Percentiles rank a stretch among this genome's conserved stretches.
phyloP scores from a whole-genome alignment of 2,797 vertebrate species.

The Sparus aurata region DNA sequence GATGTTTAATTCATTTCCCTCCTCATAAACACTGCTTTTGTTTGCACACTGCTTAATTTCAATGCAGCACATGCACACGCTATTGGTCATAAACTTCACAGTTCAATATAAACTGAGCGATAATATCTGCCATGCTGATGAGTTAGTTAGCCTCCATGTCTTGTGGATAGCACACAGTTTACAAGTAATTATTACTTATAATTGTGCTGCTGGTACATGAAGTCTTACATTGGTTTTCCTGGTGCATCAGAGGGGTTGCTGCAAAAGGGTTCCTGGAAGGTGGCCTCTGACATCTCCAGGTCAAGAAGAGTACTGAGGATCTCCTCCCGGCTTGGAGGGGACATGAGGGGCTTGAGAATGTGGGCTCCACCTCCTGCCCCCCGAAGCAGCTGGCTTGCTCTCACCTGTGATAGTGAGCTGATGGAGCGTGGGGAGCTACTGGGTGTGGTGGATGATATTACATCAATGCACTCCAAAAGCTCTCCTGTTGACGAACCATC shows the following conservation, averaged over 20 bases:
- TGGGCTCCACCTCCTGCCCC: slow-evolving; percentile 88
- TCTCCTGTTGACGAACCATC: slow-evolving; percentile 90
- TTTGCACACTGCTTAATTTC: not conserved
- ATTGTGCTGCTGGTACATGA: not conserved
- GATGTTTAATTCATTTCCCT: too few relatives aligned
- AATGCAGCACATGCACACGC: not conserved
- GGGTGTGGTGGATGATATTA: slow-evolving; percentile 90
- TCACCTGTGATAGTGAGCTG: slow-evolving; percentile 93
- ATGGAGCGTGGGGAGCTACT: slow-evolving; percentile 96
- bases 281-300: slow-evolving; percentile 94
- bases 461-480: slow-evolving; percentile 86
- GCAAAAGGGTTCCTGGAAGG: slow-evolving; percentile 97
- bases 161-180: not conserved
- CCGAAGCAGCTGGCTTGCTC: slow-evolving; percentile 88
- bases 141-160: too few relatives aligned
- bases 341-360: slow-evolving; percentile 98
- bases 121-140: too few relatives aligned
- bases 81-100: too few relatives aligned
- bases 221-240: slow-evolving; percentile 92
- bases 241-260: slow-evolving; percentile 96
- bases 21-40: not conserved
- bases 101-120: too few relatives aligned
- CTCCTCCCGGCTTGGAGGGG: slow-evolving; percentile 96
- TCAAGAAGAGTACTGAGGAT: slow-evolving; percentile 93
- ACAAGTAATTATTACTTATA: not conserved